phyloP scores from a whole-genome alignment of 2,113 vertebrate genomes.

The Apteryx owenii region DNA sequence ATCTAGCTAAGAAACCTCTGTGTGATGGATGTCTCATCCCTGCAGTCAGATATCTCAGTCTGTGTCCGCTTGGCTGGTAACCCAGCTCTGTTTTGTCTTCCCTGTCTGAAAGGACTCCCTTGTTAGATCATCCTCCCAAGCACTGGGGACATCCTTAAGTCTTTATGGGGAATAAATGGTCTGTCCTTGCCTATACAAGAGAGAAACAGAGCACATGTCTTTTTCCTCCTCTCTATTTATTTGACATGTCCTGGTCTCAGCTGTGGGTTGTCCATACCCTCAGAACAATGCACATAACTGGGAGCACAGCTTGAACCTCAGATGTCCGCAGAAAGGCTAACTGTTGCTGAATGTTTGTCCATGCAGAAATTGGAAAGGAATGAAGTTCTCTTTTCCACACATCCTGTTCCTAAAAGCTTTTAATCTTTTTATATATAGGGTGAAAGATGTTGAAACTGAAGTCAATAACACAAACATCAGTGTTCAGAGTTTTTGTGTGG shows the following conservation, averaged over 20 bases:
- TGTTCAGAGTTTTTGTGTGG: neutral
- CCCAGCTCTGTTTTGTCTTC: neutral
- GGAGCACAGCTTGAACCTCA: neutral
- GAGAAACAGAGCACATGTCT: neutral
- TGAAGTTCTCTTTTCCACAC: neutral
- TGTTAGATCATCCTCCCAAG: neutral
- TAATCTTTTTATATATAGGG: neutral
- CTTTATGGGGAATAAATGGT: neutral
- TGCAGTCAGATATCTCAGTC: neutral
- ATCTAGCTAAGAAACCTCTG: neutral
- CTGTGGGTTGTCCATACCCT: neutral
- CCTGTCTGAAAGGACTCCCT: neutral
- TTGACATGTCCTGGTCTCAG: neutral
- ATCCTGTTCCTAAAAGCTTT: neutral
- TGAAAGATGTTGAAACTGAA: neutral
- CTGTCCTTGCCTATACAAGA: neutral
- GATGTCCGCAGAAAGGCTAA: neutral
- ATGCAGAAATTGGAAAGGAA: neutral
- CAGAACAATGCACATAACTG: neutral
- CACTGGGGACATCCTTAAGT: neutral
- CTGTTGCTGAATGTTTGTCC: neutral
- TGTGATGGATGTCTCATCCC: neutral
- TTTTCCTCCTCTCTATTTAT: neutral
- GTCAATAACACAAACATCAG: neutral
- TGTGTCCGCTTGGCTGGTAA: neutral